phyloP scores from a whole-genome alignment of 2,888 invertebrate genomes.

The Dasysyrphus albostriatus region DNA sequence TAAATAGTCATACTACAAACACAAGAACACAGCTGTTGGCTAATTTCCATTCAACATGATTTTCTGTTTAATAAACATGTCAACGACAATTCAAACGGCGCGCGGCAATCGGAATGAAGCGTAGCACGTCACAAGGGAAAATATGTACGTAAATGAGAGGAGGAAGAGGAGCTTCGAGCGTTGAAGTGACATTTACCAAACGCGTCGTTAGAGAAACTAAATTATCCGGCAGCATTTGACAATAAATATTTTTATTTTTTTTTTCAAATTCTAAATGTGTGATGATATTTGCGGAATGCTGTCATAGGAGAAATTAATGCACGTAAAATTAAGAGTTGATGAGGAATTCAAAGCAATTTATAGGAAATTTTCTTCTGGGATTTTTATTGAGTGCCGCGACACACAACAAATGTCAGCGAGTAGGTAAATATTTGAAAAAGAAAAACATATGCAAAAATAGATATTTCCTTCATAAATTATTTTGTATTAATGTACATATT shows the following conservation, averaged over 20 bases:
- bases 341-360: conserved; percentile 1
- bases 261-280: neutral
- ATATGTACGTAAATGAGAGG: neutral
- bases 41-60: conserved; percentile 74
- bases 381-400: neutral
- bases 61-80: conserved; percentile 73
- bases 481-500: neutral
- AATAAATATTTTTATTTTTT: conserved; percentile 57
- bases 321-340: neutral
- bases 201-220: conserved; percentile 68
- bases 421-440: neutral
- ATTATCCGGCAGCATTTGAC: conserved; percentile 62
- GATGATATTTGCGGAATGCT: conserved; percentile 58
- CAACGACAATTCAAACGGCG: conserved; percentile 49
- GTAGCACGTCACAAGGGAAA: conserved; percentile 11
- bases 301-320: conserved; percentile 2
- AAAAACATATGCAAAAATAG: neutral
- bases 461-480: neutral
- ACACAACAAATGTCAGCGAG: neutral
- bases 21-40: conserved; percentile 68
- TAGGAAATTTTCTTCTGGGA: neutral
- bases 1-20: conserved; percentile 34
- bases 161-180: conserved; percentile 2
- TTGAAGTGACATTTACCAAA: conserved; percentile 64
- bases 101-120: neutral